Percentiles rank a stretch among this genome's conserved stretches.
These are phyloP conservation scores for Trachymyrmex septentrionalis DNA, from an alignment of 1,140 invertebrate genomes.

Conservation along the genomic window DNA sequence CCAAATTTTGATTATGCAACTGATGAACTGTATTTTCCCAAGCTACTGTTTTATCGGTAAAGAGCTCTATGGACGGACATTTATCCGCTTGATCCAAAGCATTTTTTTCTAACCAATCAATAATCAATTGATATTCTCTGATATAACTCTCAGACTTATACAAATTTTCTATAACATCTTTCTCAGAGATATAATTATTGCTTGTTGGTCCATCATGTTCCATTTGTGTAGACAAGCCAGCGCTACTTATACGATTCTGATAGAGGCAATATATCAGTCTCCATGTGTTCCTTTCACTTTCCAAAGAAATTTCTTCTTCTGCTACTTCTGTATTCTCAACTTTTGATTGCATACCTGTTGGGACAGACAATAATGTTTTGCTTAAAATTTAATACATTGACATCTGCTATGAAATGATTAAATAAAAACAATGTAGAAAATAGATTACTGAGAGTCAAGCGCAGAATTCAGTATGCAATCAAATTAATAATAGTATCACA, in stretches of 20 bases:
- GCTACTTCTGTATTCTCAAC: slow-evolving; percentile 86
- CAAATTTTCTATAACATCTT: slow-evolving; percentile 88
- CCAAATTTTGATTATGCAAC: slow-evolving; percentile 88
- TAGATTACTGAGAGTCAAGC: no score
- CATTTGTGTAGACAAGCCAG: slow-evolving; percentile 79
- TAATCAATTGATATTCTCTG: slow-evolving; percentile 93
- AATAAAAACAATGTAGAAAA: not conserved
- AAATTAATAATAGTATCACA: no score
- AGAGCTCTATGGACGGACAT: slow-evolving; percentile 90
- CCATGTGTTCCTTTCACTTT: slow-evolving; percentile 95
- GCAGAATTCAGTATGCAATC: no score
- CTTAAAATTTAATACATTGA: not conserved
- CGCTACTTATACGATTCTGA: slow-evolving; percentile 89
- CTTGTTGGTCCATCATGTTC: slow-evolving; percentile 85
- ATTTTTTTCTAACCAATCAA: slow-evolving; percentile 97
- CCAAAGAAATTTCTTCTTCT: slow-evolving; percentile 85
- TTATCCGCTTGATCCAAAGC: slow-evolving; percentile 90
- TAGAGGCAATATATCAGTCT: slow-evolving; percentile 93
- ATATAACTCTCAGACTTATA: slow-evolving; percentile 90
- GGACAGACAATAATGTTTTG: slow-evolving; percentile 58
- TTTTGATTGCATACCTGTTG: slow-evolving; percentile 87
- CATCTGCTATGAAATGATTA: not conserved
- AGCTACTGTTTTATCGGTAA: slow-evolving; percentile 91
- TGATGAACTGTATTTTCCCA: slow-evolving; percentile 97
- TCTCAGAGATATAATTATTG: slow-evolving; percentile 86